Evolutionary conservation across 2,113 vertebrate genomes (phyloP).

Genomic region (Chascanopsetta lugubris): DNA sequence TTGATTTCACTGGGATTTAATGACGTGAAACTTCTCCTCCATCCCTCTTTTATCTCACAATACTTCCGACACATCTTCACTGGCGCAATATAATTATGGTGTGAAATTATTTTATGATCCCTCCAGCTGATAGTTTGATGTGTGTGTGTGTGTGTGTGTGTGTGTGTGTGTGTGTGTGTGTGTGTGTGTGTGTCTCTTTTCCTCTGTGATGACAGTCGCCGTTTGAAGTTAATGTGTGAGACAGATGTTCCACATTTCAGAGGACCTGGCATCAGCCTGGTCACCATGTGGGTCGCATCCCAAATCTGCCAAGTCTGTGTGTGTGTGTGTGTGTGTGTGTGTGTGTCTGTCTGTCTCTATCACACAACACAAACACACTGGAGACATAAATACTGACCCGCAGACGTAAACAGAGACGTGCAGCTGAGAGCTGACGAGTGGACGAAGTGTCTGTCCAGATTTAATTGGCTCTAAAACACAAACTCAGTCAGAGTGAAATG

Average conservation of each 20-base stretch:
- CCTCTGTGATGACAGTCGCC: not conserved
- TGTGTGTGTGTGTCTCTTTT: constrained; percentile 16
- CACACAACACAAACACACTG: constrained; percentile 31
- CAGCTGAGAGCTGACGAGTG: constrained; percentile 17
- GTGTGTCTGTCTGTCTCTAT: not conserved
- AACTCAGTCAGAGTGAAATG: constrained; percentile 25
- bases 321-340: too few relatives aligned
- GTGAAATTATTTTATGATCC: constrained; percentile 48
- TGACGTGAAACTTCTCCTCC: not conserved
- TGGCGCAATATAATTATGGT: constrained; percentile 12
- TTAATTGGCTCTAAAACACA: constrained; percentile 12
- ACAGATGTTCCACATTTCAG: constrained; percentile 62
- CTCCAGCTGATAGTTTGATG: constrained; percentile 36
- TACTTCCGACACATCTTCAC: constrained; percentile 21
- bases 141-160: not conserved
- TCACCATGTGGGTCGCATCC: constrained; percentile 27
- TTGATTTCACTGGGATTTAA: constrained; percentile 8
- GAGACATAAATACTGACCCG: constrained; percentile 39
- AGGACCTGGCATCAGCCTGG: constrained; percentile 36
- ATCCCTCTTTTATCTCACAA: constrained; percentile 19
- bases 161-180: not conserved
- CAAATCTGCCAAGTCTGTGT: constrained; percentile 2
- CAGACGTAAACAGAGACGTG: constrained; percentile 9
- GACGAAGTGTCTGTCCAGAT: constrained; percentile 19
- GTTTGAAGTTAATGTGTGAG: constrained; percentile 46